Percentiles rank a stretch among this genome's conserved stretches.
These are phyloP conservation scores for Anthoscopus minutus DNA, from an alignment of 2,113 vertebrate genomes.

Conservation along the genomic window DNA sequence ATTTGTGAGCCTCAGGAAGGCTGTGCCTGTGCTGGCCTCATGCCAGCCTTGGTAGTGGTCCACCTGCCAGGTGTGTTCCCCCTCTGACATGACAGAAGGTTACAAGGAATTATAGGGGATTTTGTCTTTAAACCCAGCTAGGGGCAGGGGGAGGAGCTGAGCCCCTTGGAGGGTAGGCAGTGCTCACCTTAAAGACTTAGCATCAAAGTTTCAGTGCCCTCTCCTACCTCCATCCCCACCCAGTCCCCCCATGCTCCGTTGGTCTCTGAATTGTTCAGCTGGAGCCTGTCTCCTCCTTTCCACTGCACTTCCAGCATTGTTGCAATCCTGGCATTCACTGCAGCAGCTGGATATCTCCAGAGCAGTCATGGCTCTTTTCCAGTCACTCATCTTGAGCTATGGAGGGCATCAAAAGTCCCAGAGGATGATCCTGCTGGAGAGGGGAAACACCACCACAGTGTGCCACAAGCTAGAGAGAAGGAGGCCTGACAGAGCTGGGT, in stretches of 20 bases:
- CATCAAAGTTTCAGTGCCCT: not conserved
- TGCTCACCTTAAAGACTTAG: not conserved
- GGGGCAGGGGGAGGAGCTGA: not conserved
- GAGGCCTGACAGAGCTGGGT: not conserved
- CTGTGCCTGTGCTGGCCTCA: not conserved
- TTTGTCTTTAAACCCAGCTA: not conserved
- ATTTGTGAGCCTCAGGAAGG: not conserved
- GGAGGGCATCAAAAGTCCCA: not conserved
- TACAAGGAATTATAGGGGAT: not conserved
- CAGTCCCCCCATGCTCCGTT: not conserved
- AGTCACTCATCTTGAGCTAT: not conserved
- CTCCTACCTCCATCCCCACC: accelerated
- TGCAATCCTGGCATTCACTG: not conserved
- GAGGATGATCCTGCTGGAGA: not conserved
- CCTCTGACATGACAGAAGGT: not conserved
- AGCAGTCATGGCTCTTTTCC: not conserved
- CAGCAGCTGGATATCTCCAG: not conserved
- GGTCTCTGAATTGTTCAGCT: not conserved
- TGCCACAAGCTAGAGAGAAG: not conserved
- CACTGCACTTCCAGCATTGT: not conserved
- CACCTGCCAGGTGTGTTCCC: not conserved
- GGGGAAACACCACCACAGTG: accelerated
- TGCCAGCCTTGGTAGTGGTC: not conserved
- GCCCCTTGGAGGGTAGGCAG: not conserved
- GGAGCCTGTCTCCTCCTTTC: not conserved